Evolutionary conservation across 1,140 invertebrate genomes (phyloP), one percentile per base, ranked within the genome.

Genomic region (Lordiphosa clarofinis): DNA sequence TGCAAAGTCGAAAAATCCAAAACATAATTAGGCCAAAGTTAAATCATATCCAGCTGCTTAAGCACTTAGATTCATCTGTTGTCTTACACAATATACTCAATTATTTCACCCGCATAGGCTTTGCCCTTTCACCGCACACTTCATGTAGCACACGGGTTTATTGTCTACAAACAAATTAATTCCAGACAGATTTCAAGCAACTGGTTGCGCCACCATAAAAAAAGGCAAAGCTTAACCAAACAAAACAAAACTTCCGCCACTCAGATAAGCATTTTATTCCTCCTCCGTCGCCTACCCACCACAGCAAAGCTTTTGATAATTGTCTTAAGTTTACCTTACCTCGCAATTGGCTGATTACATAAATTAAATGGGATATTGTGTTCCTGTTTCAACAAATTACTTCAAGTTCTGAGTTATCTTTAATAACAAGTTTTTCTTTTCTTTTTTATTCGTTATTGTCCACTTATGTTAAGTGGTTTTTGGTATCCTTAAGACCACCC

Each of bases 111-210:
- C 64, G 64, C 64, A 67, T 67, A 37, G 21, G 8, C 48, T 48
- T 31, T 52, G 56, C 63, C 64, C 64, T 67, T 67, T 67, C 64
- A 59, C 64, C 49, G 36, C 61, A 55, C 15, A 19, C 4, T 24
- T 21, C 48, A 9, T 4, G 39, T 62, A 44, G 55, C 63, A 68
- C 63, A 48, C 33, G 47, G n/a, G 63, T 48, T 67, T 53, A 58
- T 67, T 67, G 64, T 67, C 63, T 67, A 47, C 47, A 38, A 43
- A 56, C 50, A 48, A 67, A 59, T 67, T 67, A 67, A 67, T 67
- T 67, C 50, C 60, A 67, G 58, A 37, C 35, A 38, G 35, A 50
- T n/a, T 38, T 50, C 33, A 12, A 19, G 35, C 43, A 46, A 46
- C 43, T 46, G 11, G 43, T 67, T 58, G 61, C 47, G 31, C 31